phyloP scores from a whole-genome alignment of 2,888 invertebrate genomes.

The Agapostemon virescens region DNA sequence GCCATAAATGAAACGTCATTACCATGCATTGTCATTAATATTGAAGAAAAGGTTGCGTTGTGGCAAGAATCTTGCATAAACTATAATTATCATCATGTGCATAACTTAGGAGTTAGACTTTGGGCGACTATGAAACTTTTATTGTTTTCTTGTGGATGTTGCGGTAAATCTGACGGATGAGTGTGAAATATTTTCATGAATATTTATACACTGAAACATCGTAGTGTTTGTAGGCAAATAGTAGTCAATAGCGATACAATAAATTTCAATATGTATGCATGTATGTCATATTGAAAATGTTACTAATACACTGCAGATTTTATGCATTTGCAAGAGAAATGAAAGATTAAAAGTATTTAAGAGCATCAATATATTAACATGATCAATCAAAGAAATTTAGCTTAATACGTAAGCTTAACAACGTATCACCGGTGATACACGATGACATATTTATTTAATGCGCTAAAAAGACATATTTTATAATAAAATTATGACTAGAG shows the following conservation, averaged over 20 bases:
- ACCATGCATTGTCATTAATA: conserved; percentile 1
- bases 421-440: no score
- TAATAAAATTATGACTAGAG: no score
- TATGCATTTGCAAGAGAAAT: not conserved
- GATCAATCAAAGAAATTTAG: not conserved
- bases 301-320: not conserved
- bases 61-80: not conserved
- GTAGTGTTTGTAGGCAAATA: not conserved
- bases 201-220: not conserved
- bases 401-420: no score
- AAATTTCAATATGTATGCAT: conserved; percentile 5
- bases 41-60: not conserved
- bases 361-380: no score
- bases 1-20: not conserved
- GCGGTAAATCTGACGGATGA: not conserved
- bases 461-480: no score
- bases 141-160: not conserved
- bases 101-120: not conserved
- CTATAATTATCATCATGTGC: not conserved
- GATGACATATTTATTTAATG: no score
- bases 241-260: not conserved
- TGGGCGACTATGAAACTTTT: not conserved
- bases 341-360: not conserved
- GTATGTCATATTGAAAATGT: not conserved
- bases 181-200: not conserved